Evolutionary conservation across 2,797 vertebrate genomes (phyloP), one percentile per base, ranked within the genome.

Genomic region (Channa striata): DNA sequence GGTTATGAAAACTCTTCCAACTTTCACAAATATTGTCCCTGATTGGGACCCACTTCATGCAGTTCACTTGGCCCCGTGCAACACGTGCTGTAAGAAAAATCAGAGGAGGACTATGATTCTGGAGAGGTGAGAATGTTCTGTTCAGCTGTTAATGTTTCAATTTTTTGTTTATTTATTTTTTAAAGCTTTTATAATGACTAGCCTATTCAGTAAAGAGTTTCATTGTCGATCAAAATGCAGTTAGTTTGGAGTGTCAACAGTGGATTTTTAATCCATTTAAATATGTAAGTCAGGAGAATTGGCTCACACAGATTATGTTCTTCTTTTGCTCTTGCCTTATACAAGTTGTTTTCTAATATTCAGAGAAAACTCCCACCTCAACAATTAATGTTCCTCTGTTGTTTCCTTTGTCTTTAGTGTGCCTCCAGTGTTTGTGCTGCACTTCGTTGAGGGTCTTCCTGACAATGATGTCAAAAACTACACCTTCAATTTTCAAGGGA

Each of bases 391-490:
- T 30, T 30, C 6, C 6, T 30, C 25, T 30, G 4, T 61, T 16
- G 39, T 60, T 17, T 62, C 37, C 71, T 5, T 60, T 11, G 59
- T 53, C 11, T 19, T 7, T 62, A 99, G 98, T 37, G 20, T 96
- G 2, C 84, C 96, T 12, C 77, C 94, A 1, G 37, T 99, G 77
- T 94, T 99, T 66, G 94, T 83, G 50, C 56, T 99, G 76, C 96
- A 99, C 90, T 99, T 99, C 14, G 94, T 95, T 1, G 94, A 97
- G 79, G 98, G 98, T 20, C 93, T 98, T 39, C 95, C 95, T 2
- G 87, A 91, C 79, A 94, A 74, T 52, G 88, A 96, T 30, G 64
- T 97, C 75, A 68, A 83, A 14, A 72, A 44, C 37, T 97, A 96
- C 11, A 80, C 84, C 0, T 99, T 99, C 92, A 84, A 42, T 5